Conservation (phyloP, 2,797 vertebrate species). For the Tolypeutes matacus region DNA sequence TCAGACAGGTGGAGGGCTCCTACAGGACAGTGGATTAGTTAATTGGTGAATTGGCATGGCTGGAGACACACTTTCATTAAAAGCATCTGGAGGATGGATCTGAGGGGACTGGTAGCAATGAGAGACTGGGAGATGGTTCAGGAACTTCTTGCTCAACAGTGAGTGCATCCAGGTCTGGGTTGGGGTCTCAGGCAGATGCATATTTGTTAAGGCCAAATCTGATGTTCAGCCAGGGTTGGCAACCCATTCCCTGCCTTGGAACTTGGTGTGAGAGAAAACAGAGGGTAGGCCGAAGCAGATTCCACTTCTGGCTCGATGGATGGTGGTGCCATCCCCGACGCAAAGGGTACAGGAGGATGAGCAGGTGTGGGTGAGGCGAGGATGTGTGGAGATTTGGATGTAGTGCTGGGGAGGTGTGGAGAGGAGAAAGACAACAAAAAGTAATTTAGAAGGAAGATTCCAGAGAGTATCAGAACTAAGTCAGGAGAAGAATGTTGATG, state of each 20-base stretch:
- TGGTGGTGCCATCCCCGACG: neutral
- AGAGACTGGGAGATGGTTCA: neutral
- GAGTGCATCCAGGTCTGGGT: neutral
- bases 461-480: neutral
- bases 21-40: neutral
- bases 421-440: neutral
- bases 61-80: neutral
- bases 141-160: neutral
- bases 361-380: neutral
- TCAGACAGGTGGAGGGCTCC: neutral
- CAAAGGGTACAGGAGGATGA: neutral
- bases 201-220: neutral
- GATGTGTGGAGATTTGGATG: neutral
- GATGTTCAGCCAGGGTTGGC: neutral
- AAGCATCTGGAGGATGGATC: neutral
- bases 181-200: neutral
- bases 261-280: neutral
- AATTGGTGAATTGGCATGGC: rapidly evolving
- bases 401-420: neutral
- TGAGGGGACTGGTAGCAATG: neutral
- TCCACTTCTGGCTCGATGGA: neutral
- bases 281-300: neutral
- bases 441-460: neutral
- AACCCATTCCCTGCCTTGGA: neutral
- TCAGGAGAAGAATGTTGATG: too few species aligned